Percentiles rank a stretch among this genome's conserved stretches.
phyloP scores from a whole-genome alignment of 2,113 vertebrate genomes.

The Melierax canorus region DNA sequence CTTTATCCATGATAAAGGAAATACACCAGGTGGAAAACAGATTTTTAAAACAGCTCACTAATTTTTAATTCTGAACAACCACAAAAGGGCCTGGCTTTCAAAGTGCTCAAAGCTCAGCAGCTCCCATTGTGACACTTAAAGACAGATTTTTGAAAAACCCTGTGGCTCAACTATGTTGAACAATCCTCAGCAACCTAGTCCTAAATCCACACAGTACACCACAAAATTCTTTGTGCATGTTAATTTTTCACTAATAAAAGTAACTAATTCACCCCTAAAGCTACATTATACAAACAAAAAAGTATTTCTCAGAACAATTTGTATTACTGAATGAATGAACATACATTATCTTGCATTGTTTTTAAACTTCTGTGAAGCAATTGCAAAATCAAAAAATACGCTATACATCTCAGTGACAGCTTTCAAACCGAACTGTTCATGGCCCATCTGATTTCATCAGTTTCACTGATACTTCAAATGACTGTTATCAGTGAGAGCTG shows the following conservation, averaged over 20 bases:
- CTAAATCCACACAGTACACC: not conserved
- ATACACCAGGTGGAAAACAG: not conserved
- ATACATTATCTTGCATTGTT: not conserved
- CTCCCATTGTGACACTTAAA: not conserved
- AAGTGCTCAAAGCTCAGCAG: not conserved
- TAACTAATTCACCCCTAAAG: not conserved
- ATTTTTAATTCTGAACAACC: not conserved
- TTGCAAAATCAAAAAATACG: not conserved
- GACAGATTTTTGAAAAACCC: not conserved
- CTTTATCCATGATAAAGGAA: not conserved
- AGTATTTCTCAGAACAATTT: not conserved
- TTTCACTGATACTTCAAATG: constrained; percentile 34
- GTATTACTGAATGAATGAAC: not conserved
- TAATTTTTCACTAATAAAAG: not conserved
- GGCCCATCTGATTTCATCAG: constrained; percentile 47
- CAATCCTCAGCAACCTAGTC: not conserved
- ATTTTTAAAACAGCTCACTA: not conserved
- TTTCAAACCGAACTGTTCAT: not conserved
- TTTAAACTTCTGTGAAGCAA: not conserved
- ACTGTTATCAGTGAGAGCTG: constrained; percentile 9
- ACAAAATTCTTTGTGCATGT: not conserved
- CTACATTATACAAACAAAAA: not conserved
- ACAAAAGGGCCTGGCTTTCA: not conserved
- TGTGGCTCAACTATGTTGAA: not conserved
- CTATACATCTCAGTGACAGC: not conserved